Percentiles rank a stretch among this genome's conserved stretches.
Evolutionary conservation across 2,888 invertebrate genomes (phyloP).

Genomic region (Ormyrus thymus): DNA sequence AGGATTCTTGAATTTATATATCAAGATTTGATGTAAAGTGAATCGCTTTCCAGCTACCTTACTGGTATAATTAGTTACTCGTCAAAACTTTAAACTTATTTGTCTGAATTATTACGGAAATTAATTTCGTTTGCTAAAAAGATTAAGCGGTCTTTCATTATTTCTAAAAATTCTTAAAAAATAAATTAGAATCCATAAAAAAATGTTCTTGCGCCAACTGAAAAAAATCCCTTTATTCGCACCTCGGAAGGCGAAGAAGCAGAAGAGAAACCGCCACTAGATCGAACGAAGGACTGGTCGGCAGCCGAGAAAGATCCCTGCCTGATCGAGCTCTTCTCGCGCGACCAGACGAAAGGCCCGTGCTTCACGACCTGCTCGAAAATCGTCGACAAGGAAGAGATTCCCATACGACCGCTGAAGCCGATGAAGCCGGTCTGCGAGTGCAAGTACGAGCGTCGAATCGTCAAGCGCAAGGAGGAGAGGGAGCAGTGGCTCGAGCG

Average conservation of each 20-base stretch:
- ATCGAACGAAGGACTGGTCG: constrained; percentile 49
- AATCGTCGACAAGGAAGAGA: constrained; percentile 23
- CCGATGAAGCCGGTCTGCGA: constrained; percentile 68
- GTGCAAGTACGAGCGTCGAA: constrained; percentile 67
- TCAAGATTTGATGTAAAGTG: too few species aligned
- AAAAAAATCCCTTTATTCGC: too few species aligned
- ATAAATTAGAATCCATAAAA: too few species aligned
- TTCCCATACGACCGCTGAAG: constrained; percentile 54
- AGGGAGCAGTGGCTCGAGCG: constrained; percentile 60
- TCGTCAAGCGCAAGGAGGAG: constrained; percentile 64
- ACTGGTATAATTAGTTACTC: too few species aligned
- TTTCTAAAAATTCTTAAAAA: background rate
- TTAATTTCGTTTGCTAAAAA: too few species aligned
- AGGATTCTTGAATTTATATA: too few species aligned
- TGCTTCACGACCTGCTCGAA: constrained; percentile 63
- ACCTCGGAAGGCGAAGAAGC: background rate
- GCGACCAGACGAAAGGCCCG: constrained; percentile 58
- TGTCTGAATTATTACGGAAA: too few species aligned
- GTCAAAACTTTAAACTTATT: too few species aligned
- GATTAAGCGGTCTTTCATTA: background rate
- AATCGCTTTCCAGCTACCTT: too few species aligned
- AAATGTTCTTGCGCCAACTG: too few species aligned
- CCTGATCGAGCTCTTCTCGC: constrained; percentile 62
- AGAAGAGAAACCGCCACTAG: background rate
- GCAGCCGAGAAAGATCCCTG: constrained; percentile 60